phyloP scores from a whole-genome alignment of 1,140 invertebrate species.

The Elymnias hypermnestra region DNA sequence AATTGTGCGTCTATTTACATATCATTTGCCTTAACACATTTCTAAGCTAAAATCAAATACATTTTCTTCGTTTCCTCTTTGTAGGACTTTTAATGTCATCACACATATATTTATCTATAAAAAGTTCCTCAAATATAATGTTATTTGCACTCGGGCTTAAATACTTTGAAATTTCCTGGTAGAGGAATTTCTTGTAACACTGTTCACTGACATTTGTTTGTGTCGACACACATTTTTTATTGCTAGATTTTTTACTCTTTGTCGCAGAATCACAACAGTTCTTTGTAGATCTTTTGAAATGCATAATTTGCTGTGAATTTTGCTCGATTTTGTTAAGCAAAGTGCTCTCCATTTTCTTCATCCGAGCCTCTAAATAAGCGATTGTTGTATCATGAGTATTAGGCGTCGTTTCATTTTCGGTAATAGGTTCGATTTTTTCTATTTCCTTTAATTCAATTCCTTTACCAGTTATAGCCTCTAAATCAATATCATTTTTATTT shows the following conservation, averaged over 20 bases:
- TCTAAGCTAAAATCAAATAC: too few species aligned
- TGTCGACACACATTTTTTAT: slow-evolving; percentile 25
- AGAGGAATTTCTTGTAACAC: slow-evolving; percentile 47
- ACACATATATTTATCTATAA: slow-evolving; percentile 48
- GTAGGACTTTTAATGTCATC: slow-evolving; percentile 12
- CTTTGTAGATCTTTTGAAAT: slow-evolving; percentile 40
- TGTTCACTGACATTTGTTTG: slow-evolving; percentile 37
- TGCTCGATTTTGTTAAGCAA: slow-evolving; percentile 57
- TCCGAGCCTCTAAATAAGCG: slow-evolving; percentile 47
- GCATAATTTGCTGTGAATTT: slow-evolving; percentile 33
- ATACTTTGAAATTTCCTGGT: slow-evolving; percentile 55
- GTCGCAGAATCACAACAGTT: slow-evolving; percentile 11
- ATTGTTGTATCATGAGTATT: slow-evolving; percentile 37
- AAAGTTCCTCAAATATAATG: slow-evolving; percentile 61
- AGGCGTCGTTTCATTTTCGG: slow-evolving; percentile 10
- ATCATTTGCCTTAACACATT: too few species aligned
- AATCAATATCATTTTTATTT: too few species aligned
- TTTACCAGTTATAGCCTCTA: too few species aligned
- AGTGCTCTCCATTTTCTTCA: slow-evolving; percentile 52
- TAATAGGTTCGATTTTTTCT: neutral
- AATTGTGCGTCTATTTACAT: too few species aligned
- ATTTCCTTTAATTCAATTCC: too few species aligned
- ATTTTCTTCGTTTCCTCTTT: slow-evolving; percentile 26
- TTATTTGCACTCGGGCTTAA: slow-evolving; percentile 47
- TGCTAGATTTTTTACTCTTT: slow-evolving; percentile 8